phyloP scores from a whole-genome alignment of 1,140 invertebrate genomes.

The Propsilocerus akamusi region DNA sequence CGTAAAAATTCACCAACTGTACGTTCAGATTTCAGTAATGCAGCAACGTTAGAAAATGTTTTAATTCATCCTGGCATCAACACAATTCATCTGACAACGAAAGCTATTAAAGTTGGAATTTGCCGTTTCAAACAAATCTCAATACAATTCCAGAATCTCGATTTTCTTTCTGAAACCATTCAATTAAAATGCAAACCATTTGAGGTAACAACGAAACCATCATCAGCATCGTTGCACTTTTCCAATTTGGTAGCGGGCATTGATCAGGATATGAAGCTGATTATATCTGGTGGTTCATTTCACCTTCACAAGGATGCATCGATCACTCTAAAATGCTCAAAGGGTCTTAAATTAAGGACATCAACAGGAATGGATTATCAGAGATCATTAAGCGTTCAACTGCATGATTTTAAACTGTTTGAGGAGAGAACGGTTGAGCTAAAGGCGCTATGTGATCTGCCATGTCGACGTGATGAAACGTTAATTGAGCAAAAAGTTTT shows the following conservation, averaged over 20 bases:
- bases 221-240: constrained; percentile 24
- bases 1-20: constrained; percentile 33
- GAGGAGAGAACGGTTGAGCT: constrained; percentile 38
- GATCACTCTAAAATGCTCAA: constrained; percentile 34
- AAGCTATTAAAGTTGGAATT: constrained; percentile 26
- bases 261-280: constrained; percentile 43
- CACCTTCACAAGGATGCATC: constrained; percentile 29
- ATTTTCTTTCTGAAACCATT: constrained; percentile 37
- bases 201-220: constrained; percentile 28
- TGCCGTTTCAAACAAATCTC: constrained; percentile 22
- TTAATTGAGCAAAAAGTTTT: constrained; percentile 26
- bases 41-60: constrained; percentile 31
- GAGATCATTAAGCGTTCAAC: constrained; percentile 35
- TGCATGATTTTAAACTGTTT: constrained; percentile 50
- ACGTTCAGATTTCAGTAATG: constrained; percentile 40
- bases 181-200: constrained; percentile 19
- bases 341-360: constrained; percentile 30
- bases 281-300: constrained; percentile 47
- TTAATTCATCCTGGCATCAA: constrained; percentile 50
- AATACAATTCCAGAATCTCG: constrained; percentile 28
- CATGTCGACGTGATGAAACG: constrained; percentile 37
- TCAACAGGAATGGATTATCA: constrained; percentile 8
- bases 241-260: constrained; percentile 46
- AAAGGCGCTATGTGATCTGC: constrained; percentile 48
- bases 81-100: constrained; percentile 37